Evolutionary conservation across 2,888 invertebrate genomes (phyloP).

Genomic region (Lycia hirtaria): DNA sequence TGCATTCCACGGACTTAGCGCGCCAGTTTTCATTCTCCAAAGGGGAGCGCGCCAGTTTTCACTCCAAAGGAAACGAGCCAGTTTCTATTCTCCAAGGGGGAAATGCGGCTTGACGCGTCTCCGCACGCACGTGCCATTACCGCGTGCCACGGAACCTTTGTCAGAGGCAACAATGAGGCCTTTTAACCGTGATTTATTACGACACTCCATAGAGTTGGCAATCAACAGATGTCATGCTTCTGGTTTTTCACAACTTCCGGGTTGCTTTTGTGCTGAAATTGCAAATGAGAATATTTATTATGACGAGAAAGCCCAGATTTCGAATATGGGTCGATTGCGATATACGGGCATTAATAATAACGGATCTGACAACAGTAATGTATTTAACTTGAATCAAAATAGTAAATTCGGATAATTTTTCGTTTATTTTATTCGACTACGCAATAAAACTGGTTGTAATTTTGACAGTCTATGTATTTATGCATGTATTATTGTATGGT

Average conservation of each 20-base stretch:
- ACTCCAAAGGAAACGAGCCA: neutral
- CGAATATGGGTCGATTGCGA: neutral
- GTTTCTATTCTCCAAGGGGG: constrained; percentile 35
- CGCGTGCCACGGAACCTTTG: constrained; percentile 59
- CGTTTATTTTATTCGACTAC: too few species aligned
- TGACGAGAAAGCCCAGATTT: neutral
- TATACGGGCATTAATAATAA: too few species aligned
- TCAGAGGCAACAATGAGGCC: constrained; percentile 65
- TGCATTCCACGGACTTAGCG: too few species aligned
- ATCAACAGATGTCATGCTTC: constrained; percentile 31
- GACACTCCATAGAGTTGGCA: constrained; percentile 39
- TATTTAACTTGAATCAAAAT: too few species aligned
- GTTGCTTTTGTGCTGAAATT: neutral
- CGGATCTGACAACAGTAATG: too few species aligned
- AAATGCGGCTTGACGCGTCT: constrained; percentile 53
- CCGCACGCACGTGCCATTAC: constrained; percentile 57
- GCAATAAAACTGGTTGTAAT: too few species aligned
- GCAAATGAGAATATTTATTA: neutral
- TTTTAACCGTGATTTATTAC: constrained; percentile 68
- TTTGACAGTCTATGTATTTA: too few species aligned
- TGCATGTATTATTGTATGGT: too few species aligned
- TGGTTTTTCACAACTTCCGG: neutral
- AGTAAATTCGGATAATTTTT: too few species aligned
- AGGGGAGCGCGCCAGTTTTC: neutral
- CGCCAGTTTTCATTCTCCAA: constrained; percentile 6